Percentiles rank a stretch among this genome's conserved stretches.
phyloP scores from a whole-genome alignment of 92 coral and sea anemone genomes.

The Zoanthus gigantus region DNA sequence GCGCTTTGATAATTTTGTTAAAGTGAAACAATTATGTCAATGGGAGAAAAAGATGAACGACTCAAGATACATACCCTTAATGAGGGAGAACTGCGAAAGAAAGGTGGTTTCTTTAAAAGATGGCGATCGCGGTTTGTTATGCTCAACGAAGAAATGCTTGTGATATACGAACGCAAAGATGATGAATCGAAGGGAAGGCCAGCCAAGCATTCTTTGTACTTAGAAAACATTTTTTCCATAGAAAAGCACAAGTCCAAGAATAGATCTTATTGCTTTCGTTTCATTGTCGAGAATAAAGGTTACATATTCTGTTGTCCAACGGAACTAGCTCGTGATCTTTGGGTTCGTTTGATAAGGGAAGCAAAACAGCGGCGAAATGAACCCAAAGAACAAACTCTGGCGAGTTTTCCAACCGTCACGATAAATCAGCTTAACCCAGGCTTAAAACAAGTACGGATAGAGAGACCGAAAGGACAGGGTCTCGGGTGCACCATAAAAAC shows the following conservation, averaged over 20 bases:
- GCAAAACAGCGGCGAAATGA: conserved; percentile 77
- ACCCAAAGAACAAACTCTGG: conserved; percentile 58
- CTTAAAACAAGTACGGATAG: conserved; percentile 82
- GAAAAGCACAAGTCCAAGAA: conserved; percentile 86
- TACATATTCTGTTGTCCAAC: conserved; percentile 78
- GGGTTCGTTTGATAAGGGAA: conserved; percentile 82
- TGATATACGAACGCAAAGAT: conserved; percentile 89
- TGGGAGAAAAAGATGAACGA: conserved; percentile 27
- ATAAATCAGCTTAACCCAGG: conserved; percentile 90
- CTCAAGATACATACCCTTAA: conserved; percentile 67
- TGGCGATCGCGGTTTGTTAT: conserved; percentile 91
- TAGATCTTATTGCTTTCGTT: conserved; percentile 80
- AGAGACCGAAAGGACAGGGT: conserved; percentile 84
- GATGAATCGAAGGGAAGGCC: conserved; percentile 78
- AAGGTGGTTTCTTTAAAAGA: conserved; percentile 77
- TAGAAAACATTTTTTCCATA: conserved; percentile 79
- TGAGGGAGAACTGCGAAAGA: conserved; percentile 87
- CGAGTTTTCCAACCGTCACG: conserved; percentile 77
- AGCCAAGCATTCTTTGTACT: conserved; percentile 79
- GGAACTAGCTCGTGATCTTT: conserved; percentile 82
- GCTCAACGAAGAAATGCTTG: conserved; percentile 77
- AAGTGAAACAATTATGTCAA: conserved; percentile 7
- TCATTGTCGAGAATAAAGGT: conserved; percentile 75
- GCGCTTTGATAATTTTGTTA: not conserved
- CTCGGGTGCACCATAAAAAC: conserved; percentile 93